A percentile compares a stretch with the other conserved stretches of the same genome.
Evolutionary conservation across 2,888 invertebrate species (phyloP).

Genomic region (Nemoura dubitans): DNA sequence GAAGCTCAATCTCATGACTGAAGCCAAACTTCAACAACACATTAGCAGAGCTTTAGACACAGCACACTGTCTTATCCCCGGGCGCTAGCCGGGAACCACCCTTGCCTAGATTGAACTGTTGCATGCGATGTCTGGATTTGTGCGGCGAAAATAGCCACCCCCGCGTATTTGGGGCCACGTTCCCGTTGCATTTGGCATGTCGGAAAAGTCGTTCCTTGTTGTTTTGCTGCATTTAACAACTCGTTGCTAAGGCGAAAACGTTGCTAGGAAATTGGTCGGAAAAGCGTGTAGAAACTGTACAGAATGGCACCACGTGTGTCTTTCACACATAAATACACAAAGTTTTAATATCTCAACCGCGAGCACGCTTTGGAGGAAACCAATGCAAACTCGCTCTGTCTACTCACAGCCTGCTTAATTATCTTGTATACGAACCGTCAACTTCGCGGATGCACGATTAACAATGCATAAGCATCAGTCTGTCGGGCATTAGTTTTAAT

Average conservation of each 20-base stretch:
- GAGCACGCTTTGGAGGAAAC: background rate
- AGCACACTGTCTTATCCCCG: no score
- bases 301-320: no score
- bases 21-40: no score
- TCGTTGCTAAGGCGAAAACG: background rate
- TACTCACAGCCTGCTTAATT: background rate
- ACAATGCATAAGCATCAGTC: constrained; percentile 12
- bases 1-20: no score
- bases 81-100: background rate
- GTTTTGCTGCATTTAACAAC: background rate
- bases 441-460: background rate
- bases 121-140: background rate
- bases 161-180: background rate
- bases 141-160: background rate
- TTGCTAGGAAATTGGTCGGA: background rate
- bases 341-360: no score
- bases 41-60: no score
- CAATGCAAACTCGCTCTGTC: background rate
- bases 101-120: background rate
- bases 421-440: background rate
- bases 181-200: background rate
- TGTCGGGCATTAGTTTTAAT: background rate
- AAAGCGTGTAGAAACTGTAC: background rate
- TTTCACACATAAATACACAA: no score
- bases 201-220: background rate